phyloP scores from a whole-genome alignment of 2,797 vertebrate species.

The Sibirionetta formosa region DNA sequence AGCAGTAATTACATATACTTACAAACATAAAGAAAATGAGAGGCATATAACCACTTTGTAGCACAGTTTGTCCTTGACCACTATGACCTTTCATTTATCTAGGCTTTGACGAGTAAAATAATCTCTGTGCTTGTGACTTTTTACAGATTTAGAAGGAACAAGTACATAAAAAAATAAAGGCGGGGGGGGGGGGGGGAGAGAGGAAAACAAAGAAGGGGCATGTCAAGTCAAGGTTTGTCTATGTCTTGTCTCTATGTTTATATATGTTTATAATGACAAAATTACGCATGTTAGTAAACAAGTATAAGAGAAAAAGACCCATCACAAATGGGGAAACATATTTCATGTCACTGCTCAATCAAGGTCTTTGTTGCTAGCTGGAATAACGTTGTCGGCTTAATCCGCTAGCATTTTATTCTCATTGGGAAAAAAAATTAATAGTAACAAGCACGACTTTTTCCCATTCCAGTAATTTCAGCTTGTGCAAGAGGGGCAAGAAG shows the following conservation, averaged over 20 bases:
- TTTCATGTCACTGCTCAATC: not conserved
- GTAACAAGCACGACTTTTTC: not conserved
- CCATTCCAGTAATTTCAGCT: not conserved
- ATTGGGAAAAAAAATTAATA: not conserved
- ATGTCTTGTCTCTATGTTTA: not conserved
- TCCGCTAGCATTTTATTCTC: not conserved
- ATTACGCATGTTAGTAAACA: not conserved
- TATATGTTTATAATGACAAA: conserved; percentile 6
- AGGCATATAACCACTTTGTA: conserved; percentile 42
- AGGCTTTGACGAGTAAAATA: conserved; percentile 31
- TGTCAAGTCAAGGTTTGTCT: not conserved
- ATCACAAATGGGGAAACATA: not conserved
- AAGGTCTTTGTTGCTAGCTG: not conserved
- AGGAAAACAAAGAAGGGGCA: not conserved
- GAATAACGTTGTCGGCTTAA: not conserved
- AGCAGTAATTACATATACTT: conserved; percentile 48
- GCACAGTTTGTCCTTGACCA: not conserved
- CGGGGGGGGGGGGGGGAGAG: not conserved
- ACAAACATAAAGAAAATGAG: conserved; percentile 49
- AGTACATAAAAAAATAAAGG: not conserved
- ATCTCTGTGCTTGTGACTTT: not conserved
- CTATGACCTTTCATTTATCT: conserved; percentile 1
- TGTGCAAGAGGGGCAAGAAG: not conserved
- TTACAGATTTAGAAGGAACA: not conserved
- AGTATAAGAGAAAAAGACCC: not conserved